A percentile compares a stretch with the other conserved stretches of the same genome.
phyloP scores from a whole-genome alignment of 2,797 vertebrate genomes.

The Takifugu ocellatus region DNA sequence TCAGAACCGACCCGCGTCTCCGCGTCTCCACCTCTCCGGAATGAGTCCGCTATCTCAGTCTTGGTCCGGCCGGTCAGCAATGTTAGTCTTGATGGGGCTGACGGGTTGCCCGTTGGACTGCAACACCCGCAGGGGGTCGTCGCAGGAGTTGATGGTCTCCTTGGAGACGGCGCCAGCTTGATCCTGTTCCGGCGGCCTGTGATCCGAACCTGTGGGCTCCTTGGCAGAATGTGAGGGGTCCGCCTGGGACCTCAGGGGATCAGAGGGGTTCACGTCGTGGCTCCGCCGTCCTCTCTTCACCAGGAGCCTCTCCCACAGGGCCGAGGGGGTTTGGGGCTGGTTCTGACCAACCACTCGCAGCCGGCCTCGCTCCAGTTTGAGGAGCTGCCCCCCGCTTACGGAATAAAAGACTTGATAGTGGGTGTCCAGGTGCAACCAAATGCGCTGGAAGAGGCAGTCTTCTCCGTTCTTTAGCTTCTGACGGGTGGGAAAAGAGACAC shows the following conservation, averaged over 20 bases:
- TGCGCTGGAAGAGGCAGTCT: constrained; percentile 75
- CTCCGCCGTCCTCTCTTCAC: constrained; percentile 77
- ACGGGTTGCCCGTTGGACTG: constrained; percentile 53
- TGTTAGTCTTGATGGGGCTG: constrained; percentile 70
- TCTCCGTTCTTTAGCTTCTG: constrained; percentile 72
- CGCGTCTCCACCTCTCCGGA: not conserved
- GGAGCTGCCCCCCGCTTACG: constrained; percentile 60
- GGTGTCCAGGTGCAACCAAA: constrained; percentile 59
- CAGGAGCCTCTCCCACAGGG: constrained; percentile 56
- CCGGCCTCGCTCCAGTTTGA: constrained; percentile 70
- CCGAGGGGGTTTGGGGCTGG: constrained; percentile 23
- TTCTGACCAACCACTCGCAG: constrained; percentile 9
- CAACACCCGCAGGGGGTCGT: constrained; percentile 79
- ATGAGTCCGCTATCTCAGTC: constrained; percentile 32
- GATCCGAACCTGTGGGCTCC: constrained; percentile 36
- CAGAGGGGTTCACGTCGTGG: constrained; percentile 69
- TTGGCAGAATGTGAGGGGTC: constrained; percentile 38
- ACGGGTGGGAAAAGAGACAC: constrained; percentile 45
- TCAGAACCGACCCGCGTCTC: not conserved
- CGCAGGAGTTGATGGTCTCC: constrained; percentile 75
- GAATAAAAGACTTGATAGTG: constrained; percentile 75
- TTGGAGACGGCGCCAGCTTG: constrained; percentile 68
- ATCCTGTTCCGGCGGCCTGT: constrained; percentile 50
- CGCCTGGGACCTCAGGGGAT: constrained; percentile 67
- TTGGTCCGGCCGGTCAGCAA: constrained; percentile 49